Percentiles rank a stretch among this genome's conserved stretches.
These are phyloP conservation scores for Laupala kohalensis DNA, from an alignment of 1,140 invertebrate species.

Conservation along the genomic window DNA sequence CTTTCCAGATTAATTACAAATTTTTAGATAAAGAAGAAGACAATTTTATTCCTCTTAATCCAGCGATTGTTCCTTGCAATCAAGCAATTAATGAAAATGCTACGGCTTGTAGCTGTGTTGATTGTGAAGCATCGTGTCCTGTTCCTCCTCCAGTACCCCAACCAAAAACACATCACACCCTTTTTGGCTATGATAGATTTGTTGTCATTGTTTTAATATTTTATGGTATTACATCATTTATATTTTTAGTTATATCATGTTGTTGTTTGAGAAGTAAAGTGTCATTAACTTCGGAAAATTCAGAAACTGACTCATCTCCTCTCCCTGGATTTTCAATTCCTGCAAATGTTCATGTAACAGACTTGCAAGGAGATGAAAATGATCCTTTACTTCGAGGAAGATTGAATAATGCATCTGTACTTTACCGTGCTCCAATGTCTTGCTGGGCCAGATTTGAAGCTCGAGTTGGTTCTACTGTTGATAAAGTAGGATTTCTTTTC, in stretches of 20 bases:
- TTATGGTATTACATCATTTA: not conserved
- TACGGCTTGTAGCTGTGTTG: conserved; percentile 74
- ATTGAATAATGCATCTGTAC: not conserved
- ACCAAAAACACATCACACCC: not conserved
- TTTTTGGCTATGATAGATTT: not conserved
- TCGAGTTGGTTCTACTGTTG: not conserved
- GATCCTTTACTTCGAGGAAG: too few species aligned
- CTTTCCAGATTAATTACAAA: conserved; percentile 69
- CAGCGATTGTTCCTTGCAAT: conserved; percentile 50
- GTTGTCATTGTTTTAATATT: not conserved
- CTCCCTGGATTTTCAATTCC: not conserved
- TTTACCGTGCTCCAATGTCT: too few species aligned
- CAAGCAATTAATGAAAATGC: conserved; percentile 46
- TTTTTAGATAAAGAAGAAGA: conserved; percentile 31
- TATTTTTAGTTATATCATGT: not conserved
- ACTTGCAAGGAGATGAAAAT: not conserved
- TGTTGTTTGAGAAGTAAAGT: too few species aligned
- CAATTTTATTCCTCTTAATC: conserved; percentile 43
- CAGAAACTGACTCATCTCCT: not conserved
- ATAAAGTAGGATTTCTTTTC: not conserved
- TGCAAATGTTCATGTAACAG: not conserved
- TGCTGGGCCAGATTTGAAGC: not conserved
- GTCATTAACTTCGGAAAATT: too few species aligned
- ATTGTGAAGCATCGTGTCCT: conserved; percentile 71
- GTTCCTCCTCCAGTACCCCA: conserved; percentile 28